Conservation (phyloP, 2,797 vertebrate species). For the Rhodeus uyekii region DNA sequence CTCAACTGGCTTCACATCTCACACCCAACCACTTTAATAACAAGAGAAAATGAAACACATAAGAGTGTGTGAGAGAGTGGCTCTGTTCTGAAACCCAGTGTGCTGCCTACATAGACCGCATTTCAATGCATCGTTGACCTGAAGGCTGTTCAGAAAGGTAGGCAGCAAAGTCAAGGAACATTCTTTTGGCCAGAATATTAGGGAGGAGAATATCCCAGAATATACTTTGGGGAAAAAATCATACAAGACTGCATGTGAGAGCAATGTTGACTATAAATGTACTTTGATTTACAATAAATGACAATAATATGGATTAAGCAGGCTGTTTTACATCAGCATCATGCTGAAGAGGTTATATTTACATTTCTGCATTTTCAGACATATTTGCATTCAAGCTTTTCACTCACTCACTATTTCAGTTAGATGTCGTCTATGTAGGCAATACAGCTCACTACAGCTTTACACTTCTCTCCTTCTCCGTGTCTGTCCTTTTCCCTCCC, state of each 20-base stretch:
- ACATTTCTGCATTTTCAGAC: background rate
- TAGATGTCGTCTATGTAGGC: background rate
- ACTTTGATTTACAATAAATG: background rate
- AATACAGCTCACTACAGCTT: background rate
- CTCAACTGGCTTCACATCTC: slow-evolving; percentile 27
- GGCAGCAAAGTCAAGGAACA: background rate
- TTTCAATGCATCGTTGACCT: background rate
- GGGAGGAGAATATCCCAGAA: background rate
- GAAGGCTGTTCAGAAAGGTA: background rate
- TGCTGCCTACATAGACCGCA: background rate
- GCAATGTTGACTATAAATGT: background rate
- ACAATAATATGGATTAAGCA: background rate
- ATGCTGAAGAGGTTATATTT: background rate
- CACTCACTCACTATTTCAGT: background rate
- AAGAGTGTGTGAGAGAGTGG: background rate
- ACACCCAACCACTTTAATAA: slow-evolving; percentile 31
- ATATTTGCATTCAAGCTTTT: background rate
- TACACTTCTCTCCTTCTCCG: background rate
- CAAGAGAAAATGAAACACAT: slow-evolving; percentile 34
- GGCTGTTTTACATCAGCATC: background rate
- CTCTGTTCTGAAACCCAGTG: background rate
- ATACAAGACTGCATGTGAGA: background rate
- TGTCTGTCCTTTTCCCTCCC: background rate
- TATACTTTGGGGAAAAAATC: background rate
- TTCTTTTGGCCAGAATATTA: background rate